Conservation (phyloP, 1,140 invertebrate species). For the Nymphalis io region DNA sequence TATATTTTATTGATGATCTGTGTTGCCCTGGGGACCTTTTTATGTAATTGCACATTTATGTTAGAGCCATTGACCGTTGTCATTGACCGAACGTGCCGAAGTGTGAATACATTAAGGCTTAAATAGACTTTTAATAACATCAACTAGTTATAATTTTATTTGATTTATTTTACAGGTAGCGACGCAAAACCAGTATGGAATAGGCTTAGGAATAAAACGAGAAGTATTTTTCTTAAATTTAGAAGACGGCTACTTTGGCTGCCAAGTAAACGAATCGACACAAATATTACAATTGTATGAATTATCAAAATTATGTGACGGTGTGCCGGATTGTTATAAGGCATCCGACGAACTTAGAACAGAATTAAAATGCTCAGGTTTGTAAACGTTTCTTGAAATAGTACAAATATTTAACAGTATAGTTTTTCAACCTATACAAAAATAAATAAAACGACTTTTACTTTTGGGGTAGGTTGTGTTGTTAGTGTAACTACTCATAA, state of each 20-base stretch:
- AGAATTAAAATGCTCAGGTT: conserved; percentile 96
- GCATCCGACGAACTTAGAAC: conserved; percentile 94
- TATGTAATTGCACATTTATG: conserved; percentile 24
- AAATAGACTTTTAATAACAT: conserved; percentile 8
- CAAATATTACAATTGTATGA: conserved; percentile 97
- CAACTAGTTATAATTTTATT: not conserved
- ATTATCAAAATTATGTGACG: conserved; percentile 96
- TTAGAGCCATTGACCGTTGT: conserved; percentile 35
- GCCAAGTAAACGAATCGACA: conserved; percentile 97
- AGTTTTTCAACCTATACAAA: no score
- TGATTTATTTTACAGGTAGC: conserved; percentile 82
- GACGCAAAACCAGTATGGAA: conserved; percentile 87
- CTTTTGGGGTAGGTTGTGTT: no score
- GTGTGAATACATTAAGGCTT: conserved; percentile 16
- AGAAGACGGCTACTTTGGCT: conserved; percentile 98
- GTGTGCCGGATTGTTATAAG: conserved; percentile 92
- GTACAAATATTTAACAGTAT: not conserved
- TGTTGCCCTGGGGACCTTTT: conserved; percentile 10
- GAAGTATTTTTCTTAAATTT: conserved; percentile 98
- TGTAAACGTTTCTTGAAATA: conserved; percentile 51
- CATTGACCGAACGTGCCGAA: conserved; percentile 24
- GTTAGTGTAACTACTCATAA: no score
- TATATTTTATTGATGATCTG: not conserved
- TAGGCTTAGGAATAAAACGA: conserved; percentile 90
- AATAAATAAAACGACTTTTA: no score